phyloP scores from a whole-genome alignment of 1,140 invertebrate species.

The Agrilus planipennis region DNA sequence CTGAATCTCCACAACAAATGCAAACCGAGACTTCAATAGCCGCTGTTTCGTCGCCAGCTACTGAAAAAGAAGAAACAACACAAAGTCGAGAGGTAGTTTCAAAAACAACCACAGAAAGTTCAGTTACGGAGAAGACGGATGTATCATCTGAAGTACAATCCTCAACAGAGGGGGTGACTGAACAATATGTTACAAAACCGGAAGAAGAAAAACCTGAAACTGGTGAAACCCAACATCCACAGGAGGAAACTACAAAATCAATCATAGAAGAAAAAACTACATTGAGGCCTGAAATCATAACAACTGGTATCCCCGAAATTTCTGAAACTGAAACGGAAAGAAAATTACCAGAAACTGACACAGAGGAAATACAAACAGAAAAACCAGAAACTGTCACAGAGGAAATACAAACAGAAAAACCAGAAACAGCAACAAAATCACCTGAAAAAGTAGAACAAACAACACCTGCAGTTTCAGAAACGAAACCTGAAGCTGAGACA shows the following conservation, averaged over 20 bases:
- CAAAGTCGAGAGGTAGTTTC: not conserved
- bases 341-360: constrained; percentile 6
- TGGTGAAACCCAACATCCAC: constrained; percentile 5
- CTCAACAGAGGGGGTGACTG: not conserved
- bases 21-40: no score
- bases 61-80: no score
- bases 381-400: constrained; percentile 5
- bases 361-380: constrained; percentile 4
- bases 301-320: not conserved
- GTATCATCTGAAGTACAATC: not conserved
- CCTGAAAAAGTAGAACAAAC: constrained; percentile 10
- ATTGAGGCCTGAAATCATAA: constrained; percentile 7
- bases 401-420: constrained; percentile 5
- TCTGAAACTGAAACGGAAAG: not conserved
- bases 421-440: constrained; percentile 6
- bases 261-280: constrained; percentile 1
- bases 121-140: not conserved
- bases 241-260: not conserved
- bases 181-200: not conserved
- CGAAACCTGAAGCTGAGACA: constrained; percentile 9
- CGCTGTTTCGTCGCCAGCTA: no score
- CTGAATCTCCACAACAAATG: no score
- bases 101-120: constrained; percentile 1
- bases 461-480: not conserved
- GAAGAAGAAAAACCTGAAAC: constrained; percentile 6